These are phyloP conservation scores for Rhinichthys osculus DNA, from an alignment of 2,797 vertebrate genomes.

Conservation along the genomic window DNA sequence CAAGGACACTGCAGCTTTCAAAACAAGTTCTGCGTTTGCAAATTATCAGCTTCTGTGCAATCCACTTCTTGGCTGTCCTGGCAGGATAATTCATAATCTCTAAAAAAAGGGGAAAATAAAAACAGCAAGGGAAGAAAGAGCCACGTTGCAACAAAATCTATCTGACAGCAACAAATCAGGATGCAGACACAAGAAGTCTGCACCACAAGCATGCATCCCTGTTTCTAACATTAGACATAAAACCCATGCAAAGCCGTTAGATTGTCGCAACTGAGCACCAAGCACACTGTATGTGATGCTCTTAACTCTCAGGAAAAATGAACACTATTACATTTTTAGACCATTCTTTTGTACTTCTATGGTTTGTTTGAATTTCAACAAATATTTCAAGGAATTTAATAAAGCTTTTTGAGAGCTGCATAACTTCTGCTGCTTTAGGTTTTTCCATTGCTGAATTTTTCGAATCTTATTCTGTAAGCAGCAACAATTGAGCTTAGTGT, in stretches of 20 bases:
- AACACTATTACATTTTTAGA: neutral
- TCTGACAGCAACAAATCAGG: conserved; percentile 59
- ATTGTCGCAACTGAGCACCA: neutral
- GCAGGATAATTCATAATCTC: conserved; percentile 62
- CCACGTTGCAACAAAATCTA: conserved; percentile 47
- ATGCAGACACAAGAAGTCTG: conserved; percentile 24
- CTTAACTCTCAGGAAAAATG: neutral
- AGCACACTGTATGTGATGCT: neutral
- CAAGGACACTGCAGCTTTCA: conserved; percentile 55
- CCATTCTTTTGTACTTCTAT: neutral
- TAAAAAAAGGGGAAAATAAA: conserved; percentile 24
- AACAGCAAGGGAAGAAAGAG: conserved; percentile 34
- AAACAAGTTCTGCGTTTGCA: conserved; percentile 53
- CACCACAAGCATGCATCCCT: conserved; percentile 39
- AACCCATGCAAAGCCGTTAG: conserved; percentile 1
- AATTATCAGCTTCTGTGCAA: conserved; percentile 53
- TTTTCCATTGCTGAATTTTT: conserved; percentile 37
- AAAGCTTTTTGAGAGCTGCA: conserved; percentile 15
- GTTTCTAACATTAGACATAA: conserved; percentile 26
- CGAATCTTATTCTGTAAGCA: conserved; percentile 13
- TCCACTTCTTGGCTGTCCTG: conserved; percentile 48
- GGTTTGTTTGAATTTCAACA: neutral
- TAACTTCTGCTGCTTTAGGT: conserved; percentile 24
- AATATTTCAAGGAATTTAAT: conserved; percentile 13
- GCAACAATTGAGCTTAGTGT: conserved; percentile 41